Evolutionary conservation across 2,113 vertebrate species (phyloP).

Genomic region (Epinephelus moara): DNA sequence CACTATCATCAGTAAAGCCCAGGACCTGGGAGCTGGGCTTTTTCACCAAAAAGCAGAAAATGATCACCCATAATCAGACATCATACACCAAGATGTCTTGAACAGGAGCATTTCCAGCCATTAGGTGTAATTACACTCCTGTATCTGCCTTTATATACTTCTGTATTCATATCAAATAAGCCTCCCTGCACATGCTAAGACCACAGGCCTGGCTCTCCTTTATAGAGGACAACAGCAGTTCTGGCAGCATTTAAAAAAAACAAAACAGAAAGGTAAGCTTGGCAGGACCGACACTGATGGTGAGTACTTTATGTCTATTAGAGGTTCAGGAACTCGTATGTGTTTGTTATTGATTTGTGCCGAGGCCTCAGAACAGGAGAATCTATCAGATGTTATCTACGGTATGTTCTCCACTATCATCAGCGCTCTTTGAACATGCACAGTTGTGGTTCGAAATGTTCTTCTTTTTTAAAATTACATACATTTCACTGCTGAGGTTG

Average conservation of each 20-base stretch:
- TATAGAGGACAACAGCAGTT: constrained; percentile 57
- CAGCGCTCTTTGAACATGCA: constrained; percentile 22
- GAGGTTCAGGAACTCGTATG: constrained; percentile 57
- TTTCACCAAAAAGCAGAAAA: constrained; percentile 80
- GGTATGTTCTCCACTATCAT: constrained; percentile 10
- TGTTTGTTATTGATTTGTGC: constrained; percentile 75
- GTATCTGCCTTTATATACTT: constrained; percentile 75
- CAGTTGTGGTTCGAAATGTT: not conserved
- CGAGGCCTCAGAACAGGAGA: constrained; percentile 60
- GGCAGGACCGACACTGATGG: constrained; percentile 44
- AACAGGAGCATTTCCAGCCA: constrained; percentile 81
- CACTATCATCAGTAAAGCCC: constrained; percentile 80
- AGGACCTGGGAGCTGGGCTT: constrained; percentile 69
- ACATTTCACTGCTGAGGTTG: not conserved
- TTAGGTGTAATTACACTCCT: constrained; percentile 83
- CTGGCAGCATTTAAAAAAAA: constrained; percentile 53
- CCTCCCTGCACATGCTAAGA: constrained; percentile 59
- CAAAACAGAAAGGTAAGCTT: constrained; percentile 57
- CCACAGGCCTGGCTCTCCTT: constrained; percentile 51
- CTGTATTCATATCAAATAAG: constrained; percentile 79
- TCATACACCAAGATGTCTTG: constrained; percentile 78
- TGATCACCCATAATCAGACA: constrained; percentile 84
- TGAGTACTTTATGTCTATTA: constrained; percentile 67
- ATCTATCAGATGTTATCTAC: constrained; percentile 49
- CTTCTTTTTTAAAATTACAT: not conserved